Evolutionary conservation across 2,888 invertebrate genomes (phyloP).

Genomic region (Campoplex capitator): DNA sequence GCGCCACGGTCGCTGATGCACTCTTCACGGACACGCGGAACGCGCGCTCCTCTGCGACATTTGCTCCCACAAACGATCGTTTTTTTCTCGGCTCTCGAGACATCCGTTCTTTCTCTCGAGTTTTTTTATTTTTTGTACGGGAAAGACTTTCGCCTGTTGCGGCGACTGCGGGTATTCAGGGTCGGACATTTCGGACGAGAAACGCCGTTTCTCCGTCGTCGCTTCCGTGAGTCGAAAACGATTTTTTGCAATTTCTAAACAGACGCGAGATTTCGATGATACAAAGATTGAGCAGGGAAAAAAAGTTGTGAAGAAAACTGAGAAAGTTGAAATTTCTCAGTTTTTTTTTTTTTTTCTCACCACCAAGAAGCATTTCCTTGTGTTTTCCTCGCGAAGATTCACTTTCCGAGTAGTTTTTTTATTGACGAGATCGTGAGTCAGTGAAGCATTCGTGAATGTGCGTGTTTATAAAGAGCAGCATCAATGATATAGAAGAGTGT

Average conservation of each 20-base stretch:
- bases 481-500: slow-evolving; percentile 68
- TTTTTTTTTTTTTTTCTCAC: neutral
- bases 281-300: neutral
- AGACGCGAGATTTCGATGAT: neutral
- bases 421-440: slow-evolving; percentile 70
- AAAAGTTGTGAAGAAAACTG: neutral
- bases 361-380: neutral
- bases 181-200: neutral
- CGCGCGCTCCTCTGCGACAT: slow-evolving; percentile 1
- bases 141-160: slow-evolving; percentile 73
- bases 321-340: slow-evolving; percentile 5
- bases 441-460: slow-evolving; percentile 12
- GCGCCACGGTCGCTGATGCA: slow-evolving; percentile 43
- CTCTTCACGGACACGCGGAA: slow-evolving; percentile 45
- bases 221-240: neutral
- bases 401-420: slow-evolving; percentile 20
- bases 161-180: neutral
- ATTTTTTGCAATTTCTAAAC: neutral
- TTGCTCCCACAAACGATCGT: slow-evolving; percentile 1
- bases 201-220: neutral
- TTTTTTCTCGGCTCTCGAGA: slow-evolving; percentile 22
- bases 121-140: slow-evolving; percentile 23
- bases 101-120: slow-evolving; percentile 61
- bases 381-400: neutral
- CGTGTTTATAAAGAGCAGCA: slow-evolving; percentile 29